Base-by-base conservation (phyloP, 2,888 invertebrate genomes). In the Megamerina dolium region DNA sequence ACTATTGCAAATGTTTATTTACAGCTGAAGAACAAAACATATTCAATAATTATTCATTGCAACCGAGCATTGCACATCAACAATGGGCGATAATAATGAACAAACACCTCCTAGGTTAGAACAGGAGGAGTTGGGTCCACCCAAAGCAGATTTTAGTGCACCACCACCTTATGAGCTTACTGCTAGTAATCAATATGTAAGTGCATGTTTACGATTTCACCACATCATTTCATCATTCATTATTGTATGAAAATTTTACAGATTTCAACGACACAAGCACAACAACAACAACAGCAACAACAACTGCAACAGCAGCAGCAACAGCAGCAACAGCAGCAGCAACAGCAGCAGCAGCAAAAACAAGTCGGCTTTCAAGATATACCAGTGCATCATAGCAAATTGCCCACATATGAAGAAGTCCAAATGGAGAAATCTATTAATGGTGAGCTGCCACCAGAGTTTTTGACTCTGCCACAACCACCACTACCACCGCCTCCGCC, bases 321-420 rank as follows among this genome's bases (percentile, higher is more conserved):
- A 21, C 34, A 35, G 18, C 29, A 42, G 16, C 19, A n/a, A 27
- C 29, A 23, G 35, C 45, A 40, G 39, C 41, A 21, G 14, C 46
- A 47, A 19, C 27, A 37, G 31, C 37, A 29, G 19, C 17, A 33
- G 10, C 46, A 42, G 27, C 37, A 37, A 20, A 32, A 35, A 13
- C 41, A 34, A 5, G n/a, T n/a, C n/a, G n/a, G n/a, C n/a, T n/a
- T n/a, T n/a, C 44, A 44, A 43, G 50, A 52, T 46, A 49, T 67
- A 0, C 74, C 75, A n/a, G 37, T 52, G 12, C 53, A 53, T 45
- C 78, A 77, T 51, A 84, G 85, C 19, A 90, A 89, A 71, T 74
- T 92, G 60, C 93, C 69, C 40, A 87, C 90, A 12, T 93, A 93
- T 66, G 92, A 92, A 69, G 92, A 93, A 70, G 92, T 92, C 38